Conservation (phyloP, 2,113 vertebrate species). For the Galeopterus variegatus region DNA sequence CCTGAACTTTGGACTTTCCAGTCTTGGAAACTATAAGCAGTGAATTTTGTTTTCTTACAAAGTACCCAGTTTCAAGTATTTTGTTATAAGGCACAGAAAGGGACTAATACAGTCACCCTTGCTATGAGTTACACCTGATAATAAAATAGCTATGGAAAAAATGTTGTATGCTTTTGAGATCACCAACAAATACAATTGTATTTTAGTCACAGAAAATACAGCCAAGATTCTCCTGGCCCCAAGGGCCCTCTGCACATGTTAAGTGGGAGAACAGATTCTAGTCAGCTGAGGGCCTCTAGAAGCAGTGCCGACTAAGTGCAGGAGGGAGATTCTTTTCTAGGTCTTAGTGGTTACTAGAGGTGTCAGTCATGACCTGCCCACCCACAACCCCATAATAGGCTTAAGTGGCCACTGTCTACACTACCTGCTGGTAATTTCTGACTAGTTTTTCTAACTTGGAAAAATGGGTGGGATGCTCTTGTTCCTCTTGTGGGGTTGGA, state of each 20-base stretch:
- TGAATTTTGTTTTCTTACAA: too few relatives aligned
- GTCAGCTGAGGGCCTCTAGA: neutral
- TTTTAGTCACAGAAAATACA: neutral
- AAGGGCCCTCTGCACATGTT: neutral
- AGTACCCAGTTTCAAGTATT: too few relatives aligned
- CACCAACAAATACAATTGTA: neutral
- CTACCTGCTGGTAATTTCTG: neutral
- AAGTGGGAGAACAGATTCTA: neutral
- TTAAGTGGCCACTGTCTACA: neutral
- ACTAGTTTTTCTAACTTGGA: neutral
- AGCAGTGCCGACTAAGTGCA: neutral
- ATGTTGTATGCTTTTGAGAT: neutral
- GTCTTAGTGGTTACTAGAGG: neutral
- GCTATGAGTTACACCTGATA: neutral
- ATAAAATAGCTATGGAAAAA: neutral
- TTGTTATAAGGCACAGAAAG: too few relatives aligned
- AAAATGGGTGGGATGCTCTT: neutral
- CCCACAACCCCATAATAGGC: neutral
- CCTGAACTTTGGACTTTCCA: too few relatives aligned
- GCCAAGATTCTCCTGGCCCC: neutral
- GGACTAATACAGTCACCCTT: neutral
- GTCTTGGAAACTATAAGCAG: too few relatives aligned
- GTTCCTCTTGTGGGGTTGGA: neutral
- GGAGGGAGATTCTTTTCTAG: neutral
- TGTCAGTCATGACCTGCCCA: neutral